Percentiles rank a stretch among this genome's conserved stretches.
Evolutionary conservation across 1,140 invertebrate genomes (phyloP).

Genomic region (Drosophila mojavensis): DNA sequence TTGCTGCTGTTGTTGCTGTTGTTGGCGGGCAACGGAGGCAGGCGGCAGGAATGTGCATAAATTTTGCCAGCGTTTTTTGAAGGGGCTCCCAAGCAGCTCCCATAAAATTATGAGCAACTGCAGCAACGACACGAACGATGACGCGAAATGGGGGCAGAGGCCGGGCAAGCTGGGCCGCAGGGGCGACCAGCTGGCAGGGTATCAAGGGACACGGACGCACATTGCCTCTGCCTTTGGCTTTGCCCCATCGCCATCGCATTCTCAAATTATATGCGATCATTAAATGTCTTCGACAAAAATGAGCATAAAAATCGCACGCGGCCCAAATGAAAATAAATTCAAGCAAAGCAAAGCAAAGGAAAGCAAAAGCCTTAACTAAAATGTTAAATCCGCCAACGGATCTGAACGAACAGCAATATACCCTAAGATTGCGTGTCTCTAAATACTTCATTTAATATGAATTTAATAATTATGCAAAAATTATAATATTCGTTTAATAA

Average conservation of each 20-base stretch:
- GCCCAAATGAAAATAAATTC: constrained; percentile 80
- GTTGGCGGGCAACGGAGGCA: constrained; percentile 6
- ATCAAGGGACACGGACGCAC: constrained; percentile 7
- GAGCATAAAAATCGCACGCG: constrained; percentile 80
- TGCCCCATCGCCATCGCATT: constrained; percentile 56
- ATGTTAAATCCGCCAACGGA: constrained; percentile 5
- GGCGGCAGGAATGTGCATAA: constrained; percentile 77
- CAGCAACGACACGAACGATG: constrained; percentile 19
- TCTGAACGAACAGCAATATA: constrained; percentile 6
- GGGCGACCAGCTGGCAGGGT: not conserved
- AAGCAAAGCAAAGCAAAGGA: constrained; percentile 61
- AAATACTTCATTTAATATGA: not conserved
- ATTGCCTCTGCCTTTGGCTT: constrained; percentile 30
- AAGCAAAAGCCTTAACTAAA: constrained; percentile 58
- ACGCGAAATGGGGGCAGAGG: constrained; percentile 8
- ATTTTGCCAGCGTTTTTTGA: constrained; percentile 72
- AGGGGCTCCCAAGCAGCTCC: constrained; percentile 51
- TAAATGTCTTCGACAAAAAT: constrained; percentile 83
- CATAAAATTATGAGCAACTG: constrained; percentile 79
- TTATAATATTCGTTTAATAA: too few relatives aligned
- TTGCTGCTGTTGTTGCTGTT: constrained; percentile 11
- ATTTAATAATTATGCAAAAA: too few relatives aligned
- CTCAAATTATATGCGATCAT: constrained; percentile 83
- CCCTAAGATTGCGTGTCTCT: not conserved
- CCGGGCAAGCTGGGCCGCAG: not conserved